These are phyloP conservation scores for Diabrotica virgifera DNA, from an alignment of 1,140 invertebrate species.

Conservation along the genomic window DNA sequence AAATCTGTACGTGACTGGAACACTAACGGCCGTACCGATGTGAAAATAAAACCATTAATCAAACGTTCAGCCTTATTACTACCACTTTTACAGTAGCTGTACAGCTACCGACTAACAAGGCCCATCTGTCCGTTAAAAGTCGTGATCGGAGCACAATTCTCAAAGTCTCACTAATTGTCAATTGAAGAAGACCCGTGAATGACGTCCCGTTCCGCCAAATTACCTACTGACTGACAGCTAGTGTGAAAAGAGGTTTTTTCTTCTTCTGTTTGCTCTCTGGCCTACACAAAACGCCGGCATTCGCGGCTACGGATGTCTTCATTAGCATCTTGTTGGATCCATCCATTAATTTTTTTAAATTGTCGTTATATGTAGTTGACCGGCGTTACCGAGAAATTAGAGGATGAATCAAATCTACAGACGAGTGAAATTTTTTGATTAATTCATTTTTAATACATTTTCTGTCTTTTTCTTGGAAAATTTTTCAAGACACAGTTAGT, in stretches of 20 bases:
- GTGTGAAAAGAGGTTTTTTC: constrained; percentile 2
- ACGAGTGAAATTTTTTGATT: no score
- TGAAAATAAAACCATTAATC: neutral
- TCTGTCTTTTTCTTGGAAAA: no score
- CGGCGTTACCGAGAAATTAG: neutral
- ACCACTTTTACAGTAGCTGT: neutral
- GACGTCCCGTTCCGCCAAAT: constrained; percentile 1
- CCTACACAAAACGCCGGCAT: neutral
- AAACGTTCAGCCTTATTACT: neutral
- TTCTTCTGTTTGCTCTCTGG: neutral
- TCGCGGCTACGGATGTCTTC: neutral
- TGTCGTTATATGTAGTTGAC: neutral
- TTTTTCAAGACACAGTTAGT: no score
- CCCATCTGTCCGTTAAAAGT: neutral
- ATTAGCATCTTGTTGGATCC: neutral
- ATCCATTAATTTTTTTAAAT: constrained; percentile 1
- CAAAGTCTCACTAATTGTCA: neutral
- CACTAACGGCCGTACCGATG: neutral
- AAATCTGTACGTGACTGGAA: neutral
- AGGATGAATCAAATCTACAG: no score
- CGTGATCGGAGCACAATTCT: neutral
- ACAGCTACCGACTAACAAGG: neutral
- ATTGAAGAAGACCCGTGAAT: neutral
- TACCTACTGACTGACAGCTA: neutral
- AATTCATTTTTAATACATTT: no score